A percentile compares a stretch with the other conserved stretches of the same genome.
Evolutionary conservation across 2,888 invertebrate species (phyloP).

Genomic region (Cerceris rybyensis): DNA sequence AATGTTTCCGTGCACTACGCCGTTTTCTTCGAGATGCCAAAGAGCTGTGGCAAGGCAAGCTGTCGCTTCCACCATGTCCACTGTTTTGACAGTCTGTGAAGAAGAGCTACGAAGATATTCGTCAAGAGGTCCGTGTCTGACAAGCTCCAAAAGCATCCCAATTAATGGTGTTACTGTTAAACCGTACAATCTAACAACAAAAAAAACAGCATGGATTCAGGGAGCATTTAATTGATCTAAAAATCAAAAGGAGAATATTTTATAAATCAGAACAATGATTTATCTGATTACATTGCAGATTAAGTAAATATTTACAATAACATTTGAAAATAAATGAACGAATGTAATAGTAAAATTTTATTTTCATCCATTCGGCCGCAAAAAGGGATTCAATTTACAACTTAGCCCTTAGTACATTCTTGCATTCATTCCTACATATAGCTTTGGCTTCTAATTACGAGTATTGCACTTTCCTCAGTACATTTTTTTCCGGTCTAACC

Average conservation of each 20-base stretch:
- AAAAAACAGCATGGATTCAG: neutral
- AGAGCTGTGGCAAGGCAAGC: constrained; percentile 92
- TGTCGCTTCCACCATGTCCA: constrained; percentile 92
- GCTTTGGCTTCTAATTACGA: no score
- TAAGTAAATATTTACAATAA: no score
- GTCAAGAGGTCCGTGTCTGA: constrained; percentile 90
- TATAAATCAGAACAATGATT: neutral
- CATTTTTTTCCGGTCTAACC: no score
- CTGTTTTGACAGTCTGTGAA: constrained; percentile 83
- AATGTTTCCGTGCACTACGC: constrained; percentile 92
- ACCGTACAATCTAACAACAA: constrained; percentile 85
- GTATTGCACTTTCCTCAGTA: no score
- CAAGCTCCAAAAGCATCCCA: constrained; percentile 91
- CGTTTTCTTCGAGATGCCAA: constrained; percentile 92
- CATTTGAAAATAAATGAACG: no score
- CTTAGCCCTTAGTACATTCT: no score
- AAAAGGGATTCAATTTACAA: no score
- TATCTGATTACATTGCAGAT: no score
- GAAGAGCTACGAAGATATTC: constrained; percentile 84
- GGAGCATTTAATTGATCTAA: neutral
- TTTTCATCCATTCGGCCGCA: no score
- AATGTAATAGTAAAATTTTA: no score
- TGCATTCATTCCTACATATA: no score
- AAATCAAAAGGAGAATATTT: neutral
- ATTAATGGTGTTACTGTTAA: constrained; percentile 90